Evolutionary conservation across 2,888 invertebrate genomes (phyloP).

Genomic region (Dicyrtoma fusca): DNA sequence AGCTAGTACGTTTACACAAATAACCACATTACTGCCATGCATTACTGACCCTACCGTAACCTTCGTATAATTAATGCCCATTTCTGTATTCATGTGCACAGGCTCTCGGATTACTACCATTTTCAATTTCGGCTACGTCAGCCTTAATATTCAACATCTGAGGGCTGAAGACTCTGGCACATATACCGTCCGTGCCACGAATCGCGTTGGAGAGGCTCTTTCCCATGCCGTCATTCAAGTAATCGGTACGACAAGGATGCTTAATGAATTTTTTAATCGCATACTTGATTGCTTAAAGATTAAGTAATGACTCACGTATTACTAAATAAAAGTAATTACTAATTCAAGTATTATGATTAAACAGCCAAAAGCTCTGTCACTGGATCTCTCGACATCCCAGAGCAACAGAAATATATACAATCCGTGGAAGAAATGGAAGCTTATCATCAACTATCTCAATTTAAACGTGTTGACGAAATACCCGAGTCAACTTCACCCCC

Average conservation of each 20-base stretch:
- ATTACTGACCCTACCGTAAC: background rate
- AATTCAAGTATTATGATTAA: background rate
- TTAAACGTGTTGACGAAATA: conserved; percentile 77
- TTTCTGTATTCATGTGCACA: too few relatives aligned
- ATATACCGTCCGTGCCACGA: conserved; percentile 88
- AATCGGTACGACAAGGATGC: too few relatives aligned
- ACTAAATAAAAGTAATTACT: too few relatives aligned
- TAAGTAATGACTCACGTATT: too few relatives aligned
- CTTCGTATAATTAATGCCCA: background rate
- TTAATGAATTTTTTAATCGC: too few relatives aligned
- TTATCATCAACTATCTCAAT: conserved; percentile 79
- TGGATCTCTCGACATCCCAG: conserved; percentile 83
- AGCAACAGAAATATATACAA: conserved; percentile 88
- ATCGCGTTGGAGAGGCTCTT: conserved; percentile 82
- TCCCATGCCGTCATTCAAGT: conserved; percentile 47
- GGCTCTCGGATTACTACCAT: conserved; percentile 92
- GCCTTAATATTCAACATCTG: conserved; percentile 97
- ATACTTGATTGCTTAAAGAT: too few relatives aligned
- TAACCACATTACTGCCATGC: background rate
- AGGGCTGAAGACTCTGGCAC: conserved; percentile 97
- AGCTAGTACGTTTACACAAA: conserved; percentile 69
- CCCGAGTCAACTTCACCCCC: conserved; percentile 80
- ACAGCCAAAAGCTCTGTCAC: conserved; percentile 78
- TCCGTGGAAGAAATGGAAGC: conserved; percentile 89
- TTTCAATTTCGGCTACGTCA: conserved; percentile 99